Conservation (phyloP, 1,140 invertebrate genomes). For the Temnothorax nylanderi region DNA sequence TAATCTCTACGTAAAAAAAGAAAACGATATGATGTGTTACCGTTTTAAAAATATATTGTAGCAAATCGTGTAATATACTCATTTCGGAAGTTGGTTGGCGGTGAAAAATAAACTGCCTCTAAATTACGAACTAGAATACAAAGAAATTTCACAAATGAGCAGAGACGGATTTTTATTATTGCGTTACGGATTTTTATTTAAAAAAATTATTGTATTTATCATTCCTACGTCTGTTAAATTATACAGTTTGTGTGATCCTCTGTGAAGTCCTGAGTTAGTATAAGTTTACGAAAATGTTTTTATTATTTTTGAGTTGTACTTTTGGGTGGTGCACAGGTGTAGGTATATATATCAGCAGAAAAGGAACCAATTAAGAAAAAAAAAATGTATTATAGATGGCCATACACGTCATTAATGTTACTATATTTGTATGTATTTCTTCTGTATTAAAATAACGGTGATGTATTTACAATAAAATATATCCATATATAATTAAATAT, state of each 20-base stretch:
- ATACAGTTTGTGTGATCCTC: conserved; percentile 14
- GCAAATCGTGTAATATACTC: conserved; percentile 12
- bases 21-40: conserved; percentile 35
- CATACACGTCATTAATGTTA: conserved; percentile 59
- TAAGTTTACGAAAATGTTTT: conserved; percentile 69
- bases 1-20: background rate
- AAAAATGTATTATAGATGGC: conserved; percentile 60
- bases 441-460: conserved; percentile 52
- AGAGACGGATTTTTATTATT: background rate
- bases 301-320: conserved; percentile 68
- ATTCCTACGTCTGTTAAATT: conserved; percentile 51
- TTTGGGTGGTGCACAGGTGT: conserved; percentile 53
- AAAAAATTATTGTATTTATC: conserved; percentile 40
- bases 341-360: conserved; percentile 34
- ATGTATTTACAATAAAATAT: conserved; percentile 79
- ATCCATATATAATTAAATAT: conserved; percentile 43
- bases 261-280: conserved; percentile 51
- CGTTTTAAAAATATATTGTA: conserved; percentile 35
- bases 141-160: conserved; percentile 15
- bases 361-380: conserved; percentile 59
- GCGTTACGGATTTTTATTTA: background rate
- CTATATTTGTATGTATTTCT: conserved; percentile 65
- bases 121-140: background rate
- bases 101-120: background rate
- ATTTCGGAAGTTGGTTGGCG: background rate